These are phyloP conservation scores for Puffinus mauretanicus DNA, from an alignment of 2,113 vertebrate genomes.

Conservation along the genomic window DNA sequence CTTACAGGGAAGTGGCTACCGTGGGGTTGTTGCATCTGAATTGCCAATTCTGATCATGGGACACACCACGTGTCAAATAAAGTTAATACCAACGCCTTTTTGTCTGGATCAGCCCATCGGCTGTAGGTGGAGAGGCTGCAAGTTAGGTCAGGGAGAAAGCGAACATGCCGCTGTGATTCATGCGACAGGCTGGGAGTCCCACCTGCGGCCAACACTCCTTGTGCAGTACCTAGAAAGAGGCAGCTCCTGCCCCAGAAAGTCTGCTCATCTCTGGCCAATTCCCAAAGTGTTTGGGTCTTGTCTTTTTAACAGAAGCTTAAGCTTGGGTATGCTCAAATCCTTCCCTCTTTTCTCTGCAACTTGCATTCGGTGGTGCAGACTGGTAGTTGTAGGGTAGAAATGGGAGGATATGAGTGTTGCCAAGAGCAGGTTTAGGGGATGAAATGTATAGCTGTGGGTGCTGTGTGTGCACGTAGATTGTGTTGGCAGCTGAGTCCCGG, in stretches of 20 bases:
- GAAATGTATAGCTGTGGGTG: not conserved
- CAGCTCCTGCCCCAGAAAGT: not conserved
- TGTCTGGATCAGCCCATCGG: not conserved
- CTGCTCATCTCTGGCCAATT: not conserved
- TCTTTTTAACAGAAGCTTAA: not conserved
- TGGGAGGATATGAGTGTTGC: not conserved
- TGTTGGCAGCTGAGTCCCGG: accelerated
- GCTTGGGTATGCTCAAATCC: not conserved
- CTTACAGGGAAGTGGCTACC: not conserved
- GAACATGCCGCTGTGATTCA: not conserved
- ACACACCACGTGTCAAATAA: accelerated
- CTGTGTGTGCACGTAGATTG: accelerated
- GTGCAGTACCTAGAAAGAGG: not conserved
- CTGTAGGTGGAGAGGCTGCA: not conserved
- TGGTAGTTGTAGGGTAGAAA: not conserved
- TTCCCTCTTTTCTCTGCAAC: not conserved
- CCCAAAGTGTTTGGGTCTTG: not conserved
- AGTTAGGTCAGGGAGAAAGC: not conserved
- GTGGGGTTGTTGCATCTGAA: not conserved
- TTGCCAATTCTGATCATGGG: not conserved
- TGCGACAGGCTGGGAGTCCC: not conserved
- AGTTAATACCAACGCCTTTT: not conserved
- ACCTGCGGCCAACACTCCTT: not conserved
- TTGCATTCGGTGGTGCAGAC: accelerated
- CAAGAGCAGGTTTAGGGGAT: not conserved